These are phyloP conservation scores for Drosophila hydei DNA, from an alignment of 1,140 invertebrate genomes.

Conservation along the genomic window DNA sequence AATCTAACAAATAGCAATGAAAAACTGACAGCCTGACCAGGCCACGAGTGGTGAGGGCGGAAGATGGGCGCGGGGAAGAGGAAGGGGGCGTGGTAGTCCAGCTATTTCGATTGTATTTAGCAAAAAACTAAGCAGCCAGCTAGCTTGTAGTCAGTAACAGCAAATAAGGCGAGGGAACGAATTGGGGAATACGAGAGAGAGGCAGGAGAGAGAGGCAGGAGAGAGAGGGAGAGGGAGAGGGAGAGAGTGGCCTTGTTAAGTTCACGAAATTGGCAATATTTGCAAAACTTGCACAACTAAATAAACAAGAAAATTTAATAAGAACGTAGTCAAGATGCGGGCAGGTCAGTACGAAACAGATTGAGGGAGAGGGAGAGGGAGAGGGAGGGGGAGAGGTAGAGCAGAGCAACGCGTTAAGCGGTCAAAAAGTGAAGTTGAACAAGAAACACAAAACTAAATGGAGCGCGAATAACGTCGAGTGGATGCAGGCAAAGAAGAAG, in stretches of 20 bases:
- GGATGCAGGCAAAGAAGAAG: slow-evolving; percentile 4
- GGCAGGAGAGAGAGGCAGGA: too few species aligned
- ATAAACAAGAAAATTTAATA: slow-evolving; percentile 44
- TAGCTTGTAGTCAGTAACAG: slow-evolving; percentile 34
- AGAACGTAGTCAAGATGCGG: slow-evolving; percentile 9
- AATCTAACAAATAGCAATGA: slow-evolving; percentile 58
- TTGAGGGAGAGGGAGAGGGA: background rate
- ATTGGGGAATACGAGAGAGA: background rate
- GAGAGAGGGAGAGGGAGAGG: background rate
- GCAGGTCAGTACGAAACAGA: too few species aligned
- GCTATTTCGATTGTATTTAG: slow-evolving; percentile 62
- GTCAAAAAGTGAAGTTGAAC: slow-evolving; percentile 40
- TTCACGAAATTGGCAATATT: slow-evolving; percentile 54
- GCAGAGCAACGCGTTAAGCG: background rate
- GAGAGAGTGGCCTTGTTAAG: slow-evolving; percentile 22
- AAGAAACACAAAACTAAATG: slow-evolving; percentile 51
- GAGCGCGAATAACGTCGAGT: slow-evolving; percentile 10
- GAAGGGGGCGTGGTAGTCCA: background rate
- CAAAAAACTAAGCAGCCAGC: slow-evolving; percentile 53
- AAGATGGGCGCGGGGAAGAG: background rate
- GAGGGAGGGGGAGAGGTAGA: background rate
- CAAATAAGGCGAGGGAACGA: background rate
- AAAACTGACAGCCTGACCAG: slow-evolving; percentile 53
- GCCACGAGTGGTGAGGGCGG: too few species aligned
- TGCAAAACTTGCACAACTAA: slow-evolving; percentile 47